Percentiles rank a stretch among this genome's conserved stretches.
Evolutionary conservation across 1,140 invertebrate genomes (phyloP).

Genomic region (Diprion similis): DNA sequence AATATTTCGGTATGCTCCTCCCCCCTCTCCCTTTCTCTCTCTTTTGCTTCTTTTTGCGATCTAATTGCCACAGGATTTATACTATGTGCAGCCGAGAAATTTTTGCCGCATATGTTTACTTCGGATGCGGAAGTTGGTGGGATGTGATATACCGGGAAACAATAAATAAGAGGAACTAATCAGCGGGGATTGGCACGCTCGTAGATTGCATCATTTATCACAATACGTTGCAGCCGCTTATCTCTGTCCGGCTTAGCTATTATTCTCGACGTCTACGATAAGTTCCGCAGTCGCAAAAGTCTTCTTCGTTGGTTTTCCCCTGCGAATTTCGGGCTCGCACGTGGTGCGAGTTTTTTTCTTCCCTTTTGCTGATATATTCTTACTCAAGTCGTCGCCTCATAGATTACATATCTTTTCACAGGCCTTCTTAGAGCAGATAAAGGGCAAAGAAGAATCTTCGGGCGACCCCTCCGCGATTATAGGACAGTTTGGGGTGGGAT

Average conservation of each 20-base stretch:
- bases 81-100: too few relatives aligned
- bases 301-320: not conserved
- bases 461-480: conserved; percentile 83
- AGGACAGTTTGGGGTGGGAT: conserved; percentile 98
- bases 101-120: too few relatives aligned
- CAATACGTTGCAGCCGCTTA: not conserved
- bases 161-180: not conserved
- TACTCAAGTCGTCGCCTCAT: too few relatives aligned
- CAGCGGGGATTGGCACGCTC: not conserved
- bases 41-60: too few relatives aligned
- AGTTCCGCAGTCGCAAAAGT: not conserved
- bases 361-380: not conserved
- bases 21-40: not conserved
- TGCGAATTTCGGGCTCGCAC: too few relatives aligned
- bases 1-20: not conserved
- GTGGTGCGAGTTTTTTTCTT: not conserved
- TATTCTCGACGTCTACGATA: not conserved
- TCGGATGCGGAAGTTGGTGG: too few relatives aligned
- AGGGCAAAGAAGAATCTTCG: conserved; percentile 69
- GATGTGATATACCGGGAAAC: not conserved
- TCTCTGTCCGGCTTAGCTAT: not conserved
- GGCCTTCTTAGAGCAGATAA: conserved; percentile 87
- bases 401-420: conserved; percentile 40
- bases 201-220: conserved; percentile 3
- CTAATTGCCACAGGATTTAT: too few relatives aligned